Evolutionary conservation across 1,140 invertebrate species (phyloP).

Genomic region (Drosophila sturtevanti): DNA sequence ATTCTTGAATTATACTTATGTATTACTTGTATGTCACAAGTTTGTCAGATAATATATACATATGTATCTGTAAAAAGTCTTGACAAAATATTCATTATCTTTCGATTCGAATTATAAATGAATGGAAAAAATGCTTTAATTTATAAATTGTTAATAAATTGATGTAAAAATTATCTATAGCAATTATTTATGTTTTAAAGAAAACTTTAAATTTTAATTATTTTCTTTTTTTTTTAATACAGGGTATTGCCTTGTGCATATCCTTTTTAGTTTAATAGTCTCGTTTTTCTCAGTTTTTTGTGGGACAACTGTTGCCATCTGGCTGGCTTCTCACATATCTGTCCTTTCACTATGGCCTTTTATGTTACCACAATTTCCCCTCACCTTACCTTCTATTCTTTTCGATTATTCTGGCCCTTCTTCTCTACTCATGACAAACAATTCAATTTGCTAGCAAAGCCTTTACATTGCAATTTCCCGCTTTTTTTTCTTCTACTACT

Average conservation of each 20-base stretch:
- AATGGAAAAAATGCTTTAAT: too few relatives aligned
- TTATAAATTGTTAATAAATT: too few relatives aligned
- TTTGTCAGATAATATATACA: too few relatives aligned
- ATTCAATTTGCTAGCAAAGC: conserved; percentile 66
- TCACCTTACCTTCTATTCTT: background rate
- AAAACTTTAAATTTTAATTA: too few relatives aligned
- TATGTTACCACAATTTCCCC: too few relatives aligned
- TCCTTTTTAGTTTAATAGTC: background rate
- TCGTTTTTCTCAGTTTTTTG: conserved; percentile 28
- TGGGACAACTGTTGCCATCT: conserved; percentile 57
- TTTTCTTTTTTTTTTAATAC: background rate
- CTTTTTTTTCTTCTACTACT: conserved; percentile 1
- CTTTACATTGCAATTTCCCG: conserved; percentile 18
- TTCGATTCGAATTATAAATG: too few relatives aligned
- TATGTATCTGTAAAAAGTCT: too few relatives aligned
- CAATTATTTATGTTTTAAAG: too few relatives aligned
- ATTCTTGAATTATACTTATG: too few relatives aligned
- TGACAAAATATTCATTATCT: too few relatives aligned
- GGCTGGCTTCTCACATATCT: conserved; percentile 32
- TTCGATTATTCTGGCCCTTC: background rate
- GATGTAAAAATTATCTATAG: too few relatives aligned
- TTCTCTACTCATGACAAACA: conserved; percentile 47
- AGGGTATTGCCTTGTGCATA: background rate
- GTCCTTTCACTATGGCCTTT: background rate
- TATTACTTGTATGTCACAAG: too few relatives aligned